Evolutionary conservation across 2,888 invertebrate species (phyloP), one percentile per base, ranked within the genome.

Genomic region (Orthosia cruda): DNA sequence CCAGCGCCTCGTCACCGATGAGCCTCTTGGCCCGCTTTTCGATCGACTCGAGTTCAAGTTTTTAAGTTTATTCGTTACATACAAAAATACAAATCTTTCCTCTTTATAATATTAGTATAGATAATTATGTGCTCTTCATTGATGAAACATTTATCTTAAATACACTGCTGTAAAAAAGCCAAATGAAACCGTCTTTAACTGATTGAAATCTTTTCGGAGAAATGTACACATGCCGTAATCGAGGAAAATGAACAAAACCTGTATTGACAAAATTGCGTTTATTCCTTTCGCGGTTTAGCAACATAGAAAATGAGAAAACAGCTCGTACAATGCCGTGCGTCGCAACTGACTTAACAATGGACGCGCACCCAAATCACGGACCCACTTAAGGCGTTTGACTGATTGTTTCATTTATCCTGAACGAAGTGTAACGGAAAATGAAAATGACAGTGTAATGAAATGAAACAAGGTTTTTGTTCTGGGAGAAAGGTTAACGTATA

Each of bases 361-460:
- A 74, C 40, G 61, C 76, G 73, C 16, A 69, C 79, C 80, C 79
- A 78, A 87, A 87, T 87, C 83, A 81, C 70, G 64, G 68, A 62
- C 71, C 70, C 85, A 85, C 79, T 88, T 77, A 78, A 74, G 83
- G 72, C 77, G 71, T 80, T 77, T 75, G 85, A 88, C 81, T 87
- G 86, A 87, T 88, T 87, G 86, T 74, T 82, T 86, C 71, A 86
- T 77, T 82, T 83, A 66, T 77, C 58, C 32, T 55, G 65, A 85
- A 75, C 58, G 83, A 82, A 82, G 55, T 45, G 45, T 59, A 52
- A 63, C 47, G 26, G 57, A 58, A 85, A 77, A 70, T 61, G 20
- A 57, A 65, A 83, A 79, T 40, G 11, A 57, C 45, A 52, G 16
- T 40, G 18, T 65, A 52, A 47, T 49, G 7, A 57, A 61, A 57